These are phyloP conservation scores for Leptonema lineaticorne DNA, from an alignment of 1,140 invertebrate genomes.

Conservation along the genomic window DNA sequence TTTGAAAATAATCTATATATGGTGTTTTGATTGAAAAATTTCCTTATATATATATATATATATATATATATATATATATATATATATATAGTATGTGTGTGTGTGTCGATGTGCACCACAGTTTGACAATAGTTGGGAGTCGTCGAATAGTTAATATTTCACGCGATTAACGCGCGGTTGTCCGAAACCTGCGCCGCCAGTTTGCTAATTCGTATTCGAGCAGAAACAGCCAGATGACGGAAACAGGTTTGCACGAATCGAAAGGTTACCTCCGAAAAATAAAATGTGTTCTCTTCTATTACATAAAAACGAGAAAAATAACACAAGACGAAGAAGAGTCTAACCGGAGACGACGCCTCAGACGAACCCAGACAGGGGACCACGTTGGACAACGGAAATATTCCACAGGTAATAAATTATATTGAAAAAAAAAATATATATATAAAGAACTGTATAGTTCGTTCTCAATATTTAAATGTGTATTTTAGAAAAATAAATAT, in stretches of 20 bases:
- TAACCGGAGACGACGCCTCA: background rate
- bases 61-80: background rate
- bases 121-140: background rate
- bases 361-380: background rate
- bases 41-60: too few species aligned
- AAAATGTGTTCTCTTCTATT: slow-evolving; percentile 3
- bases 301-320: slow-evolving; percentile 25
- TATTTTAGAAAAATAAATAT: too few species aligned
- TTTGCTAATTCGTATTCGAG: slow-evolving; percentile 24
- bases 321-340: background rate
- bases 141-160: background rate
- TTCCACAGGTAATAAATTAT: too few species aligned
- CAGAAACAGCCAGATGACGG: slow-evolving; percentile 19
- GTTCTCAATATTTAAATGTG: too few species aligned
- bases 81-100: background rate
- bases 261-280: slow-evolving; percentile 27
- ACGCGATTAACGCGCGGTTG: background rate
- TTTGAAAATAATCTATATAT: too few species aligned
- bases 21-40: too few species aligned
- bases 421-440: too few species aligned
- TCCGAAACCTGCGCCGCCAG: slow-evolving; percentile 15
- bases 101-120: background rate
- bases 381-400: too few species aligned
- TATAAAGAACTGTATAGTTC: too few species aligned
- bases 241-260: slow-evolving; percentile 27